Percentiles rank a stretch among this genome's conserved stretches.
phyloP scores from a whole-genome alignment of 2,797 vertebrate genomes.

The Neosilurus hyrtlii region DNA sequence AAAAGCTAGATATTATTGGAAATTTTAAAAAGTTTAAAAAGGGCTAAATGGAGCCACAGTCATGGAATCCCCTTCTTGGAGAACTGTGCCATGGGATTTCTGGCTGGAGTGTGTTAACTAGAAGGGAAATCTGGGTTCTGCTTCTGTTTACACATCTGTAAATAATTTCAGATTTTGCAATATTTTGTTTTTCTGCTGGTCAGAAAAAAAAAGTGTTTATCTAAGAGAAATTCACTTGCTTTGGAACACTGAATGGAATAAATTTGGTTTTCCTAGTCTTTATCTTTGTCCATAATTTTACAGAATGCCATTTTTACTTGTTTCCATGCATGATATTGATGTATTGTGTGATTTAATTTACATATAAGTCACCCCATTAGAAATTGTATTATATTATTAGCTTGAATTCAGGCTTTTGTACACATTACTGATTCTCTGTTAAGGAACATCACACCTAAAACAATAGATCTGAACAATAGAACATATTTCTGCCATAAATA shows the following conservation, averaged over 20 bases:
- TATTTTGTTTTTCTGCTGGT: conserved; percentile 56
- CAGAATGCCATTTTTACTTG: conserved; percentile 14
- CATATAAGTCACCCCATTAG: background rate
- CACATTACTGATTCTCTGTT: background rate
- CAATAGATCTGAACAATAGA: background rate
- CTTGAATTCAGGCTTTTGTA: conserved; percentile 7
- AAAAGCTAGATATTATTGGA: background rate
- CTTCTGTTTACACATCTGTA: conserved; percentile 37
- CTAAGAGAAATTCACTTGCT: conserved; percentile 19
- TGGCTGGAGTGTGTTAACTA: conserved; percentile 11
- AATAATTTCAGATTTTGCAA: conserved; percentile 55
- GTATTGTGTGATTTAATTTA: conserved; percentile 28
- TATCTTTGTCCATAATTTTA: conserved; percentile 14
- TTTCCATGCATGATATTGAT: conserved; percentile 35
- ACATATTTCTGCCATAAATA: background rate
- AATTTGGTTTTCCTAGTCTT: conserved; percentile 2
- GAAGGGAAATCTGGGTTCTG: conserved; percentile 23
- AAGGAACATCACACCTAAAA: background rate
- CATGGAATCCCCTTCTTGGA: conserved; percentile 11
- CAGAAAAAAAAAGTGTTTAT: conserved; percentile 55
- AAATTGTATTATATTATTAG: conserved; percentile 12
- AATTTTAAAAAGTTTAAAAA: background rate
- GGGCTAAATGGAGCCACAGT: background rate
- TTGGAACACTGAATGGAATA: conserved; percentile 26
- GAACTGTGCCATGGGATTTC: conserved; percentile 8